Evolutionary conservation across 2,797 vertebrate genomes (phyloP).

Genomic region (Peromyscus melanophrys): DNA sequence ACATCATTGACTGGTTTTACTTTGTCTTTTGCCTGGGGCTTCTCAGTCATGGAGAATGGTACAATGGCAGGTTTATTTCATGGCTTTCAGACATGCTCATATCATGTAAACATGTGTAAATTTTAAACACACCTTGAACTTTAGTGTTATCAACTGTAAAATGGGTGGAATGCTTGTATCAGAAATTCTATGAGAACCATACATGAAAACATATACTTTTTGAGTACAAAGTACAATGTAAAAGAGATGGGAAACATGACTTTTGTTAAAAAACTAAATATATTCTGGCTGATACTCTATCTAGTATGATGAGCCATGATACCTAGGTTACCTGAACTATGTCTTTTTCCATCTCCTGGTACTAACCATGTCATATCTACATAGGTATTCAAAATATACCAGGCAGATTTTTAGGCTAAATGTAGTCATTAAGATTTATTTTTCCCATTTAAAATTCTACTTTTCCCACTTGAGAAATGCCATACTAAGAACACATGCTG

Average conservation of each 20-base stretch:
- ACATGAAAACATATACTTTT: neutral
- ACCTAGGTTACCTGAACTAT: neutral
- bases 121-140: neutral
- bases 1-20: neutral
- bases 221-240: neutral
- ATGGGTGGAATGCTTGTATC: neutral
- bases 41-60: neutral
- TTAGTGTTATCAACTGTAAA: slow-evolving; percentile 36
- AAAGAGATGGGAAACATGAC: neutral
- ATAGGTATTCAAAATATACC: slow-evolving; percentile 38
- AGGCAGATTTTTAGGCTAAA: slow-evolving; percentile 79
- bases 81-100: neutral
- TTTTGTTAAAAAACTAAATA: slow-evolving; percentile 43
- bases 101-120: neutral
- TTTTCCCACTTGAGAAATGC: slow-evolving; percentile 83
- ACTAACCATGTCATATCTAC: neutral
- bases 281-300: neutral
- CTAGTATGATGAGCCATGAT: neutral
- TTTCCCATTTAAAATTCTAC: slow-evolving; percentile 81
- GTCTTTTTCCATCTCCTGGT: neutral
- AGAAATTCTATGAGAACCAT: neutral
- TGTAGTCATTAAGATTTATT: slow-evolving; percentile 69
- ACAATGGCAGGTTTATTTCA: neutral
- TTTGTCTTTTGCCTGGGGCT: neutral
- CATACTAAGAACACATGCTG: slow-evolving; percentile 81